Evolutionary conservation across 2,888 invertebrate genomes (phyloP), one percentile per base, ranked within the genome.

Genomic region (Ormia ochracea): DNA sequence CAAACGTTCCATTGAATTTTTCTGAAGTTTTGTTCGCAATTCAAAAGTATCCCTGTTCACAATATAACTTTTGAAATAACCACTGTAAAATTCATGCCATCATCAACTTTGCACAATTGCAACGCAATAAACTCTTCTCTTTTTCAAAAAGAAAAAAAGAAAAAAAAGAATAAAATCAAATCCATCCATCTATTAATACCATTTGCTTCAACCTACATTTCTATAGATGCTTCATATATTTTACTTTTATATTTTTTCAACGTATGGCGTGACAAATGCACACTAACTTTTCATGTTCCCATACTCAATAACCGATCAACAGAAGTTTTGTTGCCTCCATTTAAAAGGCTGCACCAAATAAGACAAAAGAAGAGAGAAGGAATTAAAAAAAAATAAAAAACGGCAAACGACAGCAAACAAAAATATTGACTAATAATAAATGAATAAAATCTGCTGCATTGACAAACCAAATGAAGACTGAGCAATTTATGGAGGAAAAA

Each of bases 371-470:
- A 43, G 36, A 68, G n/a, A n/a, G n/a, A 26, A 17, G 23, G 48
- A 21, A 56, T 36, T 19, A 43, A 26, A 12, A 17, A n/a, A n/a
- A n/a, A n/a, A n/a, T n/a, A n/a, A n/a, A n/a, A 31, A 69, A 69
- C 28, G 61, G 28, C 45, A 54, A 33, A 48, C 26, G 31, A 21
- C 33, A 12, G 19, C 63, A 52, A 52, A 68, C 50, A 69, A 58
- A 61, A 50, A 56, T 63, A 58, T 69, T 63, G 74, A 65, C 66
- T 69, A 52, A 59, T 79, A 79, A 75, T 70, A 79, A 74, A 80
- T 76, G 43, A 80, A 80, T 68, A 73, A 73, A 80, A 80, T 73
- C 61, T 76, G 80, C 72, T 58, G 80, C 50, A 72, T 68, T 76
- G 72, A 58, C 76, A 76, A 56, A 43, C 14, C 9, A 17, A 28